Evolutionary conservation across 2,797 vertebrate genomes (phyloP).

Genomic region (Darevskia nairensis): DNA sequence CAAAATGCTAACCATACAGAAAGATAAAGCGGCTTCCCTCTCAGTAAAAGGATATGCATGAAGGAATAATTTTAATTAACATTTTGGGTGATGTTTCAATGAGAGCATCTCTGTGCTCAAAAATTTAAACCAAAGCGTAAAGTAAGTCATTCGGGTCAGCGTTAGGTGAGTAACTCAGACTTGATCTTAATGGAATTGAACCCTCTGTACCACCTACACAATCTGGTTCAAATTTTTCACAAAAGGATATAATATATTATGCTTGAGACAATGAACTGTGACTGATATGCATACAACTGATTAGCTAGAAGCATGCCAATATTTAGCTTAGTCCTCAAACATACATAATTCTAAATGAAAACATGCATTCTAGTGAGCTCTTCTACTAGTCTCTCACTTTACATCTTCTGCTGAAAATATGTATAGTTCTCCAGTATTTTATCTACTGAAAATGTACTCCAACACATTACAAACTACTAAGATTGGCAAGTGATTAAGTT

Average conservation of each 20-base stretch:
- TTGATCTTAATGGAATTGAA: constrained; percentile 10
- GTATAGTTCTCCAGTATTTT: not conserved
- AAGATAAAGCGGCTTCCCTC: constrained; percentile 35
- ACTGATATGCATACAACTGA: not conserved
- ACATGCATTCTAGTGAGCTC: not conserved
- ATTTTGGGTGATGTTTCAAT: constrained; percentile 44
- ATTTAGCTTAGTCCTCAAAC: not conserved
- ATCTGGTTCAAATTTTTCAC: not conserved
- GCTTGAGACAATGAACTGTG: not conserved
- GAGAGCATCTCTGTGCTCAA: constrained; percentile 20
- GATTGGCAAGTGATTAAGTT: not conserved
- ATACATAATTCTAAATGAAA: not conserved
- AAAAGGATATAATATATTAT: not conserved
- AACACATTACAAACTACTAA: not conserved
- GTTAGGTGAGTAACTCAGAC: constrained; percentile 30
- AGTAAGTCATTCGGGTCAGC: constrained; percentile 23
- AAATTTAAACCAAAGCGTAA: constrained; percentile 34
- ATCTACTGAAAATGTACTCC: not conserved
- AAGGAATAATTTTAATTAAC: constrained; percentile 46
- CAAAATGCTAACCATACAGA: constrained; percentile 61
- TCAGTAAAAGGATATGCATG: constrained; percentile 31
- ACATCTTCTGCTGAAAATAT: not conserved
- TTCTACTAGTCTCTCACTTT: not conserved
- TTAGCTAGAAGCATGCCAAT: not conserved
- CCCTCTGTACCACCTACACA: not conserved